Conservation (phyloP, 2,113 vertebrate species). For the Bubo blakistoni region DNA sequence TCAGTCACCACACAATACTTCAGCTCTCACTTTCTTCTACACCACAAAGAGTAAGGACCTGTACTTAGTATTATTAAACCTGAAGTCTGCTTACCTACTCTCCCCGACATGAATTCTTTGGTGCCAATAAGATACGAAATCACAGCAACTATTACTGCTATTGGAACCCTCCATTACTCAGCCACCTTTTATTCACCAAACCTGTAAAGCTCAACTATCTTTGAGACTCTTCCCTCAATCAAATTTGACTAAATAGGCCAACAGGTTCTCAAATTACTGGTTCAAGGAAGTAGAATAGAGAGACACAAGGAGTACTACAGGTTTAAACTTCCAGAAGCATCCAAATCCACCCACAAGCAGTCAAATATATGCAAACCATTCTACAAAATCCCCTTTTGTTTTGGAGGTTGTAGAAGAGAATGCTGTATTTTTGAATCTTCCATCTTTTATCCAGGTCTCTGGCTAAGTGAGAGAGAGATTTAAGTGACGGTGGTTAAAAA, state of each 20-base stretch:
- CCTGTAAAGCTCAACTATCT: neutral
- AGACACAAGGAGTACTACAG: constrained; percentile 1
- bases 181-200: neutral
- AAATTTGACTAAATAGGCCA: neutral
- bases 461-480: neutral
- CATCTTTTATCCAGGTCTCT: neutral
- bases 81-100: neutral
- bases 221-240: neutral
- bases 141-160: neutral
- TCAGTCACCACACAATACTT: constrained; percentile 14
- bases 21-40: neutral
- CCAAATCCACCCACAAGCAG: neutral
- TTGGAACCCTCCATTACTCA: neutral
- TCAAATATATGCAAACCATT: constrained; percentile 1
- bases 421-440: neutral
- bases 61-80: neutral
- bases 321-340: constrained; percentile 20
- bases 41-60: neutral
- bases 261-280: neutral
- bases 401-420: neutral
- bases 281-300: constrained; percentile 1
- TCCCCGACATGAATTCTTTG: neutral
- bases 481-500: neutral
- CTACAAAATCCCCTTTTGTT: neutral
- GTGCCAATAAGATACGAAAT: neutral